Base-by-base conservation (phyloP, 2,888 invertebrate genomes). In the Helobdella robusta region DNA sequence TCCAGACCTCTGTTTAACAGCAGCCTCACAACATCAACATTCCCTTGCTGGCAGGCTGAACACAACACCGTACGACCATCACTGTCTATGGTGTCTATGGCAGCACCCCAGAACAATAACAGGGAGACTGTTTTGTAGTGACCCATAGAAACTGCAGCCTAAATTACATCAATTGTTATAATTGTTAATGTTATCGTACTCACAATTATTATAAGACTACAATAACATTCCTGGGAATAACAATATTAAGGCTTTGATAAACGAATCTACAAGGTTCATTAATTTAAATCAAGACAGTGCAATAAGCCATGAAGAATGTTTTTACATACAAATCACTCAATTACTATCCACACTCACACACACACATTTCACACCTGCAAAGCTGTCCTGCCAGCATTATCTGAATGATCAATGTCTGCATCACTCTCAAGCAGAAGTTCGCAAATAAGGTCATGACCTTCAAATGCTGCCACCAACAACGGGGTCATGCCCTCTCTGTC, bases 71-170 rank as follows among this genome's bases (percentile, higher is more conserved):
- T 94, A 44, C 94, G 84, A 0, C 94, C 94, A 78, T 93, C 93
- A 2, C 86, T 85, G 81, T 95, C 94, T 83, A 94, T 93, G 73
- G 86, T 87, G 81, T 94, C 94, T 63, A 93, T 90, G 75, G 91
- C 89, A 69, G 92, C 92, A 48, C 93, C 93, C 93, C 93, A 93
- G 82, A 91, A 92, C 69, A 94, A 83, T 70, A 94, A 82, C 70
- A 91, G 83, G 20, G 89, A 86, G 0, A 91, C 89, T 0, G 91
- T 87, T n/a, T 86, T 84, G 32, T 89, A 87, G 79, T 92, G 92
- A n/a, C 62, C 62, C 62, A 62, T 62, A 6, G 44, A 46, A 4
- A 62, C 62, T 6, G 62, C 62, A 44, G 62, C 62, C 62, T 62
- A 32, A 2, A 30, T n/a, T n/a, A n/a, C n/a, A n/a, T n/a, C n/a